These are phyloP conservation scores for Mythimna ferrago DNA, from an alignment of 2,888 invertebrate genomes.

Conservation along the genomic window DNA sequence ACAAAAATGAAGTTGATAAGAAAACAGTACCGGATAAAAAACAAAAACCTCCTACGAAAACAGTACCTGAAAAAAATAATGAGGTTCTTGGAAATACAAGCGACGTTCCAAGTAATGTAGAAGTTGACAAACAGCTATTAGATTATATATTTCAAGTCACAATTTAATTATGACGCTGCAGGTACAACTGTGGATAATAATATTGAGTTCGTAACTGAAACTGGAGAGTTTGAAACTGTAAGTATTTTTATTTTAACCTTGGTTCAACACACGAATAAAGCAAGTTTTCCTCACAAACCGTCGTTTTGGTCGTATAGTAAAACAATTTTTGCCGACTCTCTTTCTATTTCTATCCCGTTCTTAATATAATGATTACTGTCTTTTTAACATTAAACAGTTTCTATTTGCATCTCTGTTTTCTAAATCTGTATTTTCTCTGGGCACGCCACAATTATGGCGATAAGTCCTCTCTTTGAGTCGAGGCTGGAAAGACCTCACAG, in stretches of 20 bases:
- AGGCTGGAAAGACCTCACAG: no score
- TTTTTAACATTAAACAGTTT: neutral
- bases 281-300: neutral
- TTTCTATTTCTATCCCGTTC: neutral
- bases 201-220: conserved; percentile 53
- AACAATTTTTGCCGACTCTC: no score
- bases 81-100: conserved; percentile 3
- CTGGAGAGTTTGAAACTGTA: conserved; percentile 57
- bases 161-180: conserved; percentile 9
- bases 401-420: neutral
- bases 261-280: neutral
- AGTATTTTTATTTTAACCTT: conserved; percentile 33
- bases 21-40: conserved; percentile 5
- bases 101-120: neutral
- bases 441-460: no score
- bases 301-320: neutral
- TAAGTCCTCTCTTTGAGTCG: no score
- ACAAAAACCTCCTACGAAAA: neutral
- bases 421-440: no score
- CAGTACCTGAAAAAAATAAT: neutral
- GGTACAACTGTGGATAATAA: conserved; percentile 43
- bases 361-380: no score
- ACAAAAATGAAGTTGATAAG: conserved; percentile 8
- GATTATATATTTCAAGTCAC: conserved; percentile 50
- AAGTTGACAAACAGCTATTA: conserved; percentile 37